Evolutionary conservation across 2,797 vertebrate species (phyloP).

Genomic region (Eremophila alpestris): DNA sequence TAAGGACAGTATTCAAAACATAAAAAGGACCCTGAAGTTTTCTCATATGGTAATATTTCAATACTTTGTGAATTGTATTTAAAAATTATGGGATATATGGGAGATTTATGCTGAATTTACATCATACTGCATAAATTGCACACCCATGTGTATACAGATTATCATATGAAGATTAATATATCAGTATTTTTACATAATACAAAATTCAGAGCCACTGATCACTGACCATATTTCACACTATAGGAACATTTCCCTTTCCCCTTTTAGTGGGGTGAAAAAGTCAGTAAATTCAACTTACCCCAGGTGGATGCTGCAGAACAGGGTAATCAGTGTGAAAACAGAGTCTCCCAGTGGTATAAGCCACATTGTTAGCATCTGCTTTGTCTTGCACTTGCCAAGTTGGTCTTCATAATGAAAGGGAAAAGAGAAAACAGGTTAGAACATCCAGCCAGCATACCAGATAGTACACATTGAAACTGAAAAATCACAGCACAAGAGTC

Average conservation of each 20-base stretch:
- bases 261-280: neutral
- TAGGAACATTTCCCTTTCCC: neutral
- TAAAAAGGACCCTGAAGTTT: neutral
- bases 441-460: neutral
- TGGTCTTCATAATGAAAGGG: conserved; percentile 78
- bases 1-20: neutral
- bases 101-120: neutral
- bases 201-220: neutral
- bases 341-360: conserved; percentile 89
- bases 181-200: neutral
- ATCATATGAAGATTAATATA: neutral
- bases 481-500: neutral
- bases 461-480: neutral
- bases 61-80: neutral
- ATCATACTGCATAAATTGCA: neutral
- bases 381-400: conserved; percentile 98
- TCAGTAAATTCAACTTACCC: conserved; percentile 80
- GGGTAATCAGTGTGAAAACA: conserved; percentile 94
- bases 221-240: neutral
- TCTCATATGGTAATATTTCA: neutral
- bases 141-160: neutral
- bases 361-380: conserved; percentile 90
- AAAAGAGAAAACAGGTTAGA: conserved; percentile 39
- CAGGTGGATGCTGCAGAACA: conserved; percentile 88
- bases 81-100: neutral